Percentiles rank a stretch among this genome's conserved stretches.
Conservation (phyloP, 2,888 invertebrate species). For the Tinea trinotella region DNA sequence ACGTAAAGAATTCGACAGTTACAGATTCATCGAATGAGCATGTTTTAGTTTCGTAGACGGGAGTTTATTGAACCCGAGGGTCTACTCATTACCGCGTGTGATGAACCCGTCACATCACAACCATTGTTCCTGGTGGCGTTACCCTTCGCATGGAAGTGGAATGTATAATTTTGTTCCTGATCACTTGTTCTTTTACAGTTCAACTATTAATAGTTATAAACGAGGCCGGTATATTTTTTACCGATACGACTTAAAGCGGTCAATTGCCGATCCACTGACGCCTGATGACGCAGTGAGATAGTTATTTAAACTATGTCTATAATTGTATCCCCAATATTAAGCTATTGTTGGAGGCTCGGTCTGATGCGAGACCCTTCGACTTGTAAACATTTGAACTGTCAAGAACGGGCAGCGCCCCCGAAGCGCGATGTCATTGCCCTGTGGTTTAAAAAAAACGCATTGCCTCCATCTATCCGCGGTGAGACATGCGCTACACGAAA, state of each 20-base stretch:
- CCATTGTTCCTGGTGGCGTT: conserved; percentile 47
- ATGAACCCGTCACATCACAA: conserved; percentile 57
- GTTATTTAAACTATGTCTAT: conserved; percentile 13
- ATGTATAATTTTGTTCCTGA: conserved; percentile 21
- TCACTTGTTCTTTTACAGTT: conserved; percentile 14
- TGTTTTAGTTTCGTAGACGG: conserved; percentile 51
- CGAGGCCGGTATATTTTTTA: neutral
- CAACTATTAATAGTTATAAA: conserved; percentile 4
- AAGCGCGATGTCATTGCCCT: conserved; percentile 60
- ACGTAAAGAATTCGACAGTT: conserved; percentile 34
- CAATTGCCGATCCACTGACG: neutral
- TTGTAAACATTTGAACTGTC: conserved; percentile 71
- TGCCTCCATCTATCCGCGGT: conserved; percentile 51
- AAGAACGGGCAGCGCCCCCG: conserved; percentile 70
- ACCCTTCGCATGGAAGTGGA: conserved; percentile 17
- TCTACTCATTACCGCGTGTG: conserved; percentile 65
- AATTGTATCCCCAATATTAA: neutral
- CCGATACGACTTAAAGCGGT: neutral
- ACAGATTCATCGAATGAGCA: conserved; percentile 45
- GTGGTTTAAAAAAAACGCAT: conserved; percentile 67
- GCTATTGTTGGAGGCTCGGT: conserved; percentile 14
- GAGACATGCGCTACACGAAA: conserved; percentile 28
- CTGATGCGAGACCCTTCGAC: conserved; percentile 42
- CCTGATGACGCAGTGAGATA: neutral
- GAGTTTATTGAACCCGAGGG: conserved; percentile 66